A percentile compares a stretch with the other conserved stretches of the same genome.
Conservation (phyloP, 2,113 vertebrate species). For the Brevimyrus niger region DNA sequence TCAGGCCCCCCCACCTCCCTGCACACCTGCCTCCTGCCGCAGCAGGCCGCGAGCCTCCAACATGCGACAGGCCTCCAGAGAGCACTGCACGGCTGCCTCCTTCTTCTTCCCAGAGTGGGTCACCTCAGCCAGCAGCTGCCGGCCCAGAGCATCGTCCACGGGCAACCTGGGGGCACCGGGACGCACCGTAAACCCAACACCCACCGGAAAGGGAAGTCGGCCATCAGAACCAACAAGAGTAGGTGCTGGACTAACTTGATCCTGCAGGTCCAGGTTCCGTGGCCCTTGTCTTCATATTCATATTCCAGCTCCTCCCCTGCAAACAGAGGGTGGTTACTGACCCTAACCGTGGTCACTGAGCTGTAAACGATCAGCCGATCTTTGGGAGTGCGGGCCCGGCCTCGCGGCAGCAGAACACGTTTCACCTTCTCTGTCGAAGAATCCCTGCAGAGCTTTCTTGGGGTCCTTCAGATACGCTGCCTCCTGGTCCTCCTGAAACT, state of each 20-base stretch:
- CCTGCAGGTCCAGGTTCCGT: conserved; percentile 88
- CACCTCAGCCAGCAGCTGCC: conserved; percentile 86
- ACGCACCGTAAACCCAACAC: background rate
- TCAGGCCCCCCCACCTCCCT: background rate
- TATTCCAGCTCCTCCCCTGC: conserved; percentile 93
- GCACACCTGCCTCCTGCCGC: conserved; percentile 88
- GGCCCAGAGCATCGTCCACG: conserved; percentile 82
- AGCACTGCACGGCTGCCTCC: conserved; percentile 82
- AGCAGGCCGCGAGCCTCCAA: conserved; percentile 87
- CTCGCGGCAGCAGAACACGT: background rate
- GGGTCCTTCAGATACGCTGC: conserved; percentile 93
- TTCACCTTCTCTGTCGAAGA: conserved; percentile 93
- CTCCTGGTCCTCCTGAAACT: conserved; percentile 91
- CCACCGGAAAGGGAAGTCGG: background rate
- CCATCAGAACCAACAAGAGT: background rate
- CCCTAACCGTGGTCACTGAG: background rate
- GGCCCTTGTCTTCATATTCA: conserved; percentile 88
- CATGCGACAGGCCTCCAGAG: conserved; percentile 87
- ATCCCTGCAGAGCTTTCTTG: conserved; percentile 91
- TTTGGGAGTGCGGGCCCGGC: background rate
- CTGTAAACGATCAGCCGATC: background rate
- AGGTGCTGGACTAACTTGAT: conserved; percentile 70
- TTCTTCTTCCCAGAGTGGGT: conserved; percentile 89
- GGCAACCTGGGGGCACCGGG: conserved; percentile 65
- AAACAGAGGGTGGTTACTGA: background rate